Base-by-base conservation (phyloP, 2,888 invertebrate genomes). In the Athripsodes cinereus region DNA sequence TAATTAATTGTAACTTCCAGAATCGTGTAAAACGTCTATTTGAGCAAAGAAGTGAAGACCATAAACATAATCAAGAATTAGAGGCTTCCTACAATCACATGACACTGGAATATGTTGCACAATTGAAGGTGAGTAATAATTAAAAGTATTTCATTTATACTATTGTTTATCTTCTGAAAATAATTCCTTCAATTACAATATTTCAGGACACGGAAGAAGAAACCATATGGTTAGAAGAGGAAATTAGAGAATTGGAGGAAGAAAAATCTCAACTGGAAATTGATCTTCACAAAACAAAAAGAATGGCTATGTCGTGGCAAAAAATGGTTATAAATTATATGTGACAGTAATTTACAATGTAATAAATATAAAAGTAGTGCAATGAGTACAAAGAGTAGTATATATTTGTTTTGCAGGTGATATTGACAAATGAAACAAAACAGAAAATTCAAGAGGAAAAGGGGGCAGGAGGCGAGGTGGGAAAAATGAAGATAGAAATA, bases 271-370 rank as follows among this genome's bases (percentile, higher is more conserved):
- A 76, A 34, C 70, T 88, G 0, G 83, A 84, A 1, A 81, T 85
- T 55, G 82, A 85, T 46, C 70, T 88, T 19, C 81, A 86, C 61
- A 78, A 80, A 40, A 71, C 77, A 20, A 84, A 85, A 66, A 78
- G 85, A 35, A 87, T 90, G 69, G 81, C 85, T 8, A 74, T 91
- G 22, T 84, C 87, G 26, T 92, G 92, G 92, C 89, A 92, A 69
- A 86, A 88, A 64, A 90, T 91, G 74, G 83, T 87, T 26, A 13
- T 13, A 20, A 47, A 19, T 47, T 20, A n/a, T n/a, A n/a, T n/a
- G n/a, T n/a, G n/a, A n/a, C n/a, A n/a, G n/a, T n/a, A n/a, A n/a
- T n/a, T n/a, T n/a, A n/a, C n/a, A n/a, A n/a, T n/a, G n/a, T n/a
- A n/a, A n/a, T n/a, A n/a, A n/a, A n/a, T n/a, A n/a, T n/a, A n/a